Evolutionary conservation across 2,797 vertebrate genomes (phyloP).

Genomic region (Aldrovandia affinis): DNA sequence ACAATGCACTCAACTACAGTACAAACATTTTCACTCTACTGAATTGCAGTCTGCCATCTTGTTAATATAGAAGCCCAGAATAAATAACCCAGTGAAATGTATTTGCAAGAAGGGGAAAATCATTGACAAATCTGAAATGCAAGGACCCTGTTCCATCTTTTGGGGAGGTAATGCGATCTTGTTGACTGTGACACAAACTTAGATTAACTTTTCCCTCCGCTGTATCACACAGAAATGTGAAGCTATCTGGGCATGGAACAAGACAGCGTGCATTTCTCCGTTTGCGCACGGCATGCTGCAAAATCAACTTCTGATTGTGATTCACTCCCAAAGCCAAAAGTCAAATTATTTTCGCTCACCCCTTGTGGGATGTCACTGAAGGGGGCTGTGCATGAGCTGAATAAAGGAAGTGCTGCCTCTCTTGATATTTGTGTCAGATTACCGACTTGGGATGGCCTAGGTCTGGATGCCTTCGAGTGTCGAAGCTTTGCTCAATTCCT

Average conservation of each 20-base stretch:
- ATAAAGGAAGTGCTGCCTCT: not conserved
- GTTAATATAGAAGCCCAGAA: not conserved
- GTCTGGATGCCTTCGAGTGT: slow-evolving; percentile 42
- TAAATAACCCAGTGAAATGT: not conserved
- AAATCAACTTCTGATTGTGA: slow-evolving; percentile 56
- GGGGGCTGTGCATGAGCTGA: not conserved
- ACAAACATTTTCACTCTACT: not conserved
- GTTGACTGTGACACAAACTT: slow-evolving; percentile 37
- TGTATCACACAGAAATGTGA: slow-evolving; percentile 43
- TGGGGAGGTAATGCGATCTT: slow-evolving; percentile 39
- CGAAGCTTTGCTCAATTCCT: too few species aligned
- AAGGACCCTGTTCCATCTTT: slow-evolving; percentile 19
- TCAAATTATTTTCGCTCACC: slow-evolving; percentile 41
- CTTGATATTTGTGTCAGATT: not conserved
- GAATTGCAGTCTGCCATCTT: slow-evolving; percentile 5
- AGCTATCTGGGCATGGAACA: slow-evolving; percentile 57
- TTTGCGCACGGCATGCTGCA: not conserved
- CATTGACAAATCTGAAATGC: slow-evolving; percentile 28
- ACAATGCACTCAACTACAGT: not conserved
- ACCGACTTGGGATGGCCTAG: not conserved
- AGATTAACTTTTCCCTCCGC: slow-evolving; percentile 50
- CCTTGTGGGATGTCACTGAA: not conserved
- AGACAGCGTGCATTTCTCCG: slow-evolving; percentile 51
- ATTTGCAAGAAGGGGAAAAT: slow-evolving; percentile 13
- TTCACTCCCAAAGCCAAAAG: slow-evolving; percentile 63